phyloP scores from a whole-genome alignment of 2,113 vertebrate species.

The Falcunculus frontatus region DNA sequence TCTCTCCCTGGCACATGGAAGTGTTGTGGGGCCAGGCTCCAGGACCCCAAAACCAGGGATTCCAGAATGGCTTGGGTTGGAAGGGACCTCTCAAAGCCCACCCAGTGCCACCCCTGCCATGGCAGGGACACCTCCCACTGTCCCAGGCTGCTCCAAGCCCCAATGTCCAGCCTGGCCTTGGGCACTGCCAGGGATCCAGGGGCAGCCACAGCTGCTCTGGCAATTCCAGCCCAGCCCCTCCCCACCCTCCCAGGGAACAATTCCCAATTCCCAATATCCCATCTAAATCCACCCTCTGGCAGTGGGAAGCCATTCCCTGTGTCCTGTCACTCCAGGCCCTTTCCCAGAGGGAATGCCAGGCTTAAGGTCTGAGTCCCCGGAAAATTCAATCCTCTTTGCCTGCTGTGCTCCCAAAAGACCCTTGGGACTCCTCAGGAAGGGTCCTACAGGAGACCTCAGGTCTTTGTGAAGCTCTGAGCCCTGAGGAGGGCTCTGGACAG shows the following conservation, averaged over 20 bases:
- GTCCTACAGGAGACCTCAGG: accelerated
- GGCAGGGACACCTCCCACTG: background rate
- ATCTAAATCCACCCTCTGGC: background rate
- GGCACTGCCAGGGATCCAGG: background rate
- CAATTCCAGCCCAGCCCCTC: accelerated
- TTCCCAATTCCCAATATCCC: background rate
- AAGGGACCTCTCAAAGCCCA: accelerated
- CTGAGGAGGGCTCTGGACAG: accelerated
- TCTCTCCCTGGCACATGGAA: accelerated
- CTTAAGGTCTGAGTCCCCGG: background rate
- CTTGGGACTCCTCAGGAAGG: accelerated
- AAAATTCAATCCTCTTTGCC: background rate
- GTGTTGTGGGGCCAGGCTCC: background rate
- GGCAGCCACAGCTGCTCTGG: background rate
- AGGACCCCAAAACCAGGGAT: background rate
- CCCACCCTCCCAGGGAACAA: background rate
- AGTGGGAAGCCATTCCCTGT: background rate
- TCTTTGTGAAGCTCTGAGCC: accelerated
- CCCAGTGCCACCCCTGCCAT: background rate
- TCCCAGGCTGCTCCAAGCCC: background rate
- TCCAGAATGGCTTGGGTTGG: accelerated
- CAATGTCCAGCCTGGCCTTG: background rate
- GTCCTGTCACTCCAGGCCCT: background rate
- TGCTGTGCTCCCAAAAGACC: background rate
- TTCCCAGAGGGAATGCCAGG: background rate